These are phyloP conservation scores for Dendrocincla fuliginosa DNA, from an alignment of 2,797 vertebrate genomes.

Conservation along the genomic window DNA sequence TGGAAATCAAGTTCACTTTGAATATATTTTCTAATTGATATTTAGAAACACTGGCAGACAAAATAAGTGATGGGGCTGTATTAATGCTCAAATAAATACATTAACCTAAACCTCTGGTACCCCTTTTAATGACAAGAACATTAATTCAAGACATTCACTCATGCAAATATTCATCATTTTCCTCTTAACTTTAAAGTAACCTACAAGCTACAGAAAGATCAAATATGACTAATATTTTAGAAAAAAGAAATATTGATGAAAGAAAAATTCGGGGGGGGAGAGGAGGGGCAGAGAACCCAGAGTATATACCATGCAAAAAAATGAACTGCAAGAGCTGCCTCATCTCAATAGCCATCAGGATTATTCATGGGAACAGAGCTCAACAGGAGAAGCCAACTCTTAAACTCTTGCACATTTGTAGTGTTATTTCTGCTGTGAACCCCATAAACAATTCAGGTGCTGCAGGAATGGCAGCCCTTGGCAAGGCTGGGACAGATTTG, in stretches of 20 bases:
- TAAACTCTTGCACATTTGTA: background rate
- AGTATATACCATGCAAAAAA: background rate
- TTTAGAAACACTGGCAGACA: background rate
- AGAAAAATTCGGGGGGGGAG: background rate
- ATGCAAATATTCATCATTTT: background rate
- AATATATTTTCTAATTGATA: background rate
- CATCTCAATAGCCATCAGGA: background rate
- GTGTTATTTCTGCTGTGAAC: background rate
- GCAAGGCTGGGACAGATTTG: background rate
- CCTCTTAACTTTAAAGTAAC: background rate
- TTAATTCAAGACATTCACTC: background rate
- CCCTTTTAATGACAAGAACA: background rate
- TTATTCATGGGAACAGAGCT: background rate
- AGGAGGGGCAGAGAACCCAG: background rate
- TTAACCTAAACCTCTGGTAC: background rate
- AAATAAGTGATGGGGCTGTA: background rate
- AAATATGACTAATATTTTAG: background rate
- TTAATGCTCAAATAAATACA: background rate
- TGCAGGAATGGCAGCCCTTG: background rate
- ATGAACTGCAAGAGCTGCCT: background rate
- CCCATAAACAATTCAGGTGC: background rate
- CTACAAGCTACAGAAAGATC: background rate
- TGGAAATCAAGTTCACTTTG: slow-evolving; percentile 7
- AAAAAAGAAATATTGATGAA: background rate
- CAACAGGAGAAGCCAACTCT: background rate